These are phyloP conservation scores for Ophion costatus DNA, from an alignment of 2,888 invertebrate species.

Conservation along the genomic window DNA sequence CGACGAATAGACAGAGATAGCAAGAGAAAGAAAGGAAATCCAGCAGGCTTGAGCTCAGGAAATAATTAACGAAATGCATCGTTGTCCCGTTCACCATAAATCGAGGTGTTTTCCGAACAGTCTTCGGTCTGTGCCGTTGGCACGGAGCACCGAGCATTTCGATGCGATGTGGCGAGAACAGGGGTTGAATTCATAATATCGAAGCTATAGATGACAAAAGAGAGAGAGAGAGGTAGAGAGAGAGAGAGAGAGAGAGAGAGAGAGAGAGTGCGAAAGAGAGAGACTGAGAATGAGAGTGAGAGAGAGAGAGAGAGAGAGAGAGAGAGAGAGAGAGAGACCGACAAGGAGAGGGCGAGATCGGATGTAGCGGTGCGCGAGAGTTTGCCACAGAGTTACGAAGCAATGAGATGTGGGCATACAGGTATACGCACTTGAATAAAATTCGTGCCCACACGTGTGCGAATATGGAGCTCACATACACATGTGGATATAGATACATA, in stretches of 20 bases:
- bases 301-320: neutral
- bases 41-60: conserved; percentile 67
- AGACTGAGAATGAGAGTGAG: neutral
- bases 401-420: conserved; percentile 40
- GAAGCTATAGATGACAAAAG: conserved; percentile 13
- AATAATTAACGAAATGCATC: conserved; percentile 77
- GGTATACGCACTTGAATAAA: conserved; percentile 43
- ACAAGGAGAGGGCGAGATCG: conserved; percentile 11
- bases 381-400: conserved; percentile 17
- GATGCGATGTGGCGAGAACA: conserved; percentile 57
- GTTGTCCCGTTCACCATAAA: conserved; percentile 74
- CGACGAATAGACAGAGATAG: neutral
- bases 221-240: conserved; percentile 31
- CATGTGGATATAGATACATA: neutral
- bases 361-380: conserved; percentile 29
- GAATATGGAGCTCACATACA: conserved; percentile 20
- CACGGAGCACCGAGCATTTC: conserved; percentile 64
- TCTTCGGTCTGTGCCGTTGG: conserved; percentile 73
- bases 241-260: conserved; percentile 30
- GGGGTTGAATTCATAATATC: conserved; percentile 77
- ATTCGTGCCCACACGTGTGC: conserved; percentile 10
- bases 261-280: conserved; percentile 11
- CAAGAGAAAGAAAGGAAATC: conserved; percentile 22
- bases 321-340: conserved; percentile 14
- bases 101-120: conserved; percentile 74